phyloP scores from a whole-genome alignment of 1,140 invertebrate species.

The Laupala kohalensis region DNA sequence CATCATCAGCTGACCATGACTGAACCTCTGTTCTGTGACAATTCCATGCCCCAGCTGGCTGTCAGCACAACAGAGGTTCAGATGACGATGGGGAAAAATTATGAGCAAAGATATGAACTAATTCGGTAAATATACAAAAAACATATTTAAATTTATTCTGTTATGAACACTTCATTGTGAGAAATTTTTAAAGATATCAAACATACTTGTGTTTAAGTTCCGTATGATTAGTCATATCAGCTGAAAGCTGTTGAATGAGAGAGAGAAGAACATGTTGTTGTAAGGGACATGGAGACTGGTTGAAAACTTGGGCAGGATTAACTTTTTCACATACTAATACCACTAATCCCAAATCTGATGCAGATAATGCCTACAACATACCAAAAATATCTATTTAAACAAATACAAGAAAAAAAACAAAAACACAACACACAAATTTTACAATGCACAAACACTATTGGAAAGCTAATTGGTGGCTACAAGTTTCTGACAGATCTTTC shows the following conservation, averaged over 20 bases:
- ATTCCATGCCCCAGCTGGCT: no score
- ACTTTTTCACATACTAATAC: conserved; percentile 71
- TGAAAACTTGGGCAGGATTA: conserved; percentile 63
- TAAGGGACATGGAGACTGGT: conserved; percentile 46
- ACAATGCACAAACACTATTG: no score
- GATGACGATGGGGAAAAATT: not conserved
- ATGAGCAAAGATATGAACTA: not conserved
- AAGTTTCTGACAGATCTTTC: no score
- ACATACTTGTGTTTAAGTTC: conserved; percentile 73
- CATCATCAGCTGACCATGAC: no score
- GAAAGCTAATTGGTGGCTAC: no score
- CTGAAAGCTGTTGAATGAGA: conserved; percentile 81
- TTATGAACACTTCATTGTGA: not conserved
- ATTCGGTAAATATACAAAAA: not conserved
- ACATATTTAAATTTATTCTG: not conserved
- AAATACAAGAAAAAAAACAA: no score
- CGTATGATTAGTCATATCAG: conserved; percentile 71
- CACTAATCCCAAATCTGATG: conserved; percentile 71
- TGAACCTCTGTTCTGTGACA: no score
- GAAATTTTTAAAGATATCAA: no score
- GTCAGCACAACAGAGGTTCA: no score
- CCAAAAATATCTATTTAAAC: conserved; percentile 3
- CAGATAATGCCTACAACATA: conserved; percentile 56
- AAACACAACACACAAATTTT: no score
- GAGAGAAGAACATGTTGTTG: conserved; percentile 79